phyloP scores from a whole-genome alignment of 2,888 invertebrate species.

The Eucriotettix oculatus region DNA sequence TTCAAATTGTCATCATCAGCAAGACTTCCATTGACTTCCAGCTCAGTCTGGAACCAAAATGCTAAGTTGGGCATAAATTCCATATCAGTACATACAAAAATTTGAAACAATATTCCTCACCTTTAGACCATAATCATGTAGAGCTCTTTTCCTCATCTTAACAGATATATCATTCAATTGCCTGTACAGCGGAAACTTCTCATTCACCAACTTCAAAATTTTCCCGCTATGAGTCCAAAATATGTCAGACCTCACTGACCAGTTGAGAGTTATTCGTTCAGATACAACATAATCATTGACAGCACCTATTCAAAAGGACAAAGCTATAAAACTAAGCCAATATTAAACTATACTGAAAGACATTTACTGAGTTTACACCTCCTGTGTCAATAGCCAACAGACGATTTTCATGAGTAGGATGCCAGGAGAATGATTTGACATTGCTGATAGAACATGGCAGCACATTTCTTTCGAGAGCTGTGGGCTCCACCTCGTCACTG shows the following conservation, averaged over 20 bases:
- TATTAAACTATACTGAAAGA: neutral
- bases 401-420: constrained; percentile 62
- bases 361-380: constrained; percentile 22
- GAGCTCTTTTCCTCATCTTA: constrained; percentile 52
- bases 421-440: constrained; percentile 74
- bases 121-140: constrained; percentile 62
- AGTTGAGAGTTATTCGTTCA: constrained; percentile 66
- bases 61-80: neutral
- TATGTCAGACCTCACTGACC: constrained; percentile 56
- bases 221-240: constrained; percentile 61
- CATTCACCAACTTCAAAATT: constrained; percentile 40
- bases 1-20: constrained; percentile 50
- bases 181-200: constrained; percentile 30
- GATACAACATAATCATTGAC: constrained; percentile 60
- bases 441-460: constrained; percentile 19
- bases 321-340: neutral
- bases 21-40: constrained; percentile 63
- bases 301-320: constrained; percentile 27
- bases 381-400: constrained; percentile 47
- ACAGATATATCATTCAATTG: constrained; percentile 51
- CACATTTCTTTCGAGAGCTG: constrained; percentile 55
- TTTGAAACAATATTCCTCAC: constrained; percentile 26
- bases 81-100: no score
- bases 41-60: constrained; percentile 37
- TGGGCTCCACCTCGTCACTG: constrained; percentile 54